These are phyloP conservation scores for Propsilocerus akamusi DNA, from an alignment of 1,140 invertebrate genomes.

Conservation along the genomic window DNA sequence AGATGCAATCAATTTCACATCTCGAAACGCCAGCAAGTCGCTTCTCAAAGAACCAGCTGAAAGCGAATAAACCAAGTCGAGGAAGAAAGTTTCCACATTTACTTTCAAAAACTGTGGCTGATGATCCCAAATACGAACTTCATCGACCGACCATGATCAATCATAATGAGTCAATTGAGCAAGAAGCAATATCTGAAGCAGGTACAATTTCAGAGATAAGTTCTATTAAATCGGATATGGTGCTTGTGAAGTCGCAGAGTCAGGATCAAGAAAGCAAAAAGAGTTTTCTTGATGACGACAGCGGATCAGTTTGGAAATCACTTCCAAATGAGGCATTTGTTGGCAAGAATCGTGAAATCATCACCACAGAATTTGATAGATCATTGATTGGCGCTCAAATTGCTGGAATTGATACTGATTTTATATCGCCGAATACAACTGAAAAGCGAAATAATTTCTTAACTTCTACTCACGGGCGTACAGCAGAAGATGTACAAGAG, in stretches of 20 bases:
- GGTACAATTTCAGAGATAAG: conserved; percentile 9
- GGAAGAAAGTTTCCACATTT: background rate
- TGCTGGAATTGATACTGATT: background rate
- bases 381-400: background rate
- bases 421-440: background rate
- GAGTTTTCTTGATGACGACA: background rate
- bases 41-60: background rate
- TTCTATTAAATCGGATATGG: conserved; percentile 6
- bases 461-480: background rate
- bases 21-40: background rate
- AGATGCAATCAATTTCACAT: background rate
- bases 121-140: background rate
- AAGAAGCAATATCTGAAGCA: background rate
- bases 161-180: background rate
- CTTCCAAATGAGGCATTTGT: background rate
- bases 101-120: background rate
- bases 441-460: background rate
- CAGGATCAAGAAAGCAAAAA: background rate
- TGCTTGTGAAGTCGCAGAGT: background rate
- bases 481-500: background rate
- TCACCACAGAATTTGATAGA: background rate
- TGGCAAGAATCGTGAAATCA: background rate
- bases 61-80: background rate
- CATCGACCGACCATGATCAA: no score
- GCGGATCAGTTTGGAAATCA: background rate